Evolutionary conservation across 2,888 invertebrate genomes (phyloP), one percentile per base, ranked within the genome.

Genomic region (Coleophora deauratella): DNA sequence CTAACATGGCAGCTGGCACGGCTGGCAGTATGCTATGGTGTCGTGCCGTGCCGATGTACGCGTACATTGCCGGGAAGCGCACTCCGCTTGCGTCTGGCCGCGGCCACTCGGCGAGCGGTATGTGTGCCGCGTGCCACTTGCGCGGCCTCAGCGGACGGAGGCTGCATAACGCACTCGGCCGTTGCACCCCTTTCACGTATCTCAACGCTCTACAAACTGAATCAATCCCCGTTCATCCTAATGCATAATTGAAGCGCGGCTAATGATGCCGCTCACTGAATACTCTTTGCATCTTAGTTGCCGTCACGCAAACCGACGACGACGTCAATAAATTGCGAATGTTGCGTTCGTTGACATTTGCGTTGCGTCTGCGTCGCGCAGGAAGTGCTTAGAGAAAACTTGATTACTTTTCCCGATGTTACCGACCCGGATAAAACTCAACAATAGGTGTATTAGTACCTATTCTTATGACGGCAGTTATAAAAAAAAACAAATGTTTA

Each of bases 101-200:
- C 71, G 73, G 63, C 71, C 62, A 63, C 70, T 68, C 69, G 66
- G 68, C 61, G 59, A 55, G 57, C 57, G 72, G 81, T 71, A 84
- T 59, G 52, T 55, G 51, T 51, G 55, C 62, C 60, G 57, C 55
- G 63, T 59, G 61, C 59, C 59, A 56, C 54, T 55, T 58, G 56
- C 49, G 52, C 53, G 54, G 49, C 47, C 50, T 35, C 44, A 38
- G 45, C 42, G 44, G 27, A 43, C 43, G 49, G 48, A 49, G 53
- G 40, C 28, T 15, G 27, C 55, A 54, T 67, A 62, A 64, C 67
- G 67, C 70, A 66, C 64, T 67, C 72, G 81, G 80, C 74, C 84
- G 64, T 79, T 80, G 80, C 81, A 81, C 84, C 79, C 78, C 76
- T 80, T 81, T 84, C 82, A 74, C 80, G 76, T 66, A 61, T 55